Base-by-base conservation (phyloP, 2,113 vertebrate species). In the Lutjanus erythropterus region DNA sequence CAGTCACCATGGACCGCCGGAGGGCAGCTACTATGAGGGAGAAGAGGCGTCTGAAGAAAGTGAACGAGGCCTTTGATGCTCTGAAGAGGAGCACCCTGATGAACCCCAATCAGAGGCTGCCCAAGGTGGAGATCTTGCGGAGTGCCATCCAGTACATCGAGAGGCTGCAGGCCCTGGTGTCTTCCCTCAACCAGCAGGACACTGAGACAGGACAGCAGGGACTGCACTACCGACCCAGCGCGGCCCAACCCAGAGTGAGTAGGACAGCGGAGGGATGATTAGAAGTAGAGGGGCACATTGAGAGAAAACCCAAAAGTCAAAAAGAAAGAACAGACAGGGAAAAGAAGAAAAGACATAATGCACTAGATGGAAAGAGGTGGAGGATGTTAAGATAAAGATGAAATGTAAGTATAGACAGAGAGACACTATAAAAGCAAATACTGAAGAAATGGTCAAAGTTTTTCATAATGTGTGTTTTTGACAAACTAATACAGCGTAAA, bases 101-200 rank as follows among this genome's bases (percentile, higher is more conserved):
- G 88, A 99, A 99, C 93, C 98, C 98, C 88, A 99, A 98, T 93
- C 98, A 99, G 93, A 93, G 98, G 87, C 96, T 99, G 94, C 98
- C 98, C 91, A 99, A 99, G 90, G 97, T 99, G 94, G 98, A 99
- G 93, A 99, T 99, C 92, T 94, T 99, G 92, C 96, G 98, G 82
- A 98, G 97, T 0, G 98, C 98, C 94, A 99, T 99, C 90, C 98
- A 99, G 93, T 99, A 99, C 89, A 99, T 99, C 7, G 98, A 99
- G 90, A 95, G 97, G 65, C 96, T 99, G 42, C 98, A 99, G 95
- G 96, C 96, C 12, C 92, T 99, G 87, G 97, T 99, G 91, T 96
- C 96, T 88, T 96, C 97, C 46, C 97, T 99, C 85, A 98, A 97
- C 95, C 98, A 99, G 94, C 97, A 99, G 94, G 97, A 99, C 84